Evolutionary conservation across 2,797 vertebrate genomes (phyloP), one percentile per base, ranked within the genome.

Genomic region (Syngnathus rostellatus): DNA sequence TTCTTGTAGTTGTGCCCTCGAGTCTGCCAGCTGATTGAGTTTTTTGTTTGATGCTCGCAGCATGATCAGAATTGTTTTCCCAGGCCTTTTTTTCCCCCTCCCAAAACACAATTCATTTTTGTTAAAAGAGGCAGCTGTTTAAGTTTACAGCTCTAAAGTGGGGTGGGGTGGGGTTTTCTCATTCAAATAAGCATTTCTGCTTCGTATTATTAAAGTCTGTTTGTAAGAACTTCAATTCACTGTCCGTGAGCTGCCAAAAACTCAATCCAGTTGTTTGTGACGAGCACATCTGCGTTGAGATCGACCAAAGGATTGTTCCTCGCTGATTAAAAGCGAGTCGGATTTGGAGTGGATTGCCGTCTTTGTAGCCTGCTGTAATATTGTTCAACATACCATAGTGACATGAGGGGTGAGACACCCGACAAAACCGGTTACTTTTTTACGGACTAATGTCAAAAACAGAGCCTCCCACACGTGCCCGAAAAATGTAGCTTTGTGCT

Each of bases 381-480:
- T 68, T 79, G 69, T 77, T 81, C 74, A 76, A 79, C 63, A 68
- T 62, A 48, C 53, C 25, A 10, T 60, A 62, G 65, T 62, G 63
- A 70, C 75, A 66, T 81, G 71, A 72, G 17, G 61, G 62, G 69
- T 23, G 55, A 68, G 67, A 45, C 68, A 65, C 76, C 57, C 53
- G 60, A 45, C 45, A 21, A 45, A 45, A 62, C 1, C 11, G 63
- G 11, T 68, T 63, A n/a, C 5, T 62, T 40, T 74, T 66, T 72
- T 38, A 55, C 50, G 16, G 61, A 43, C 72, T 81, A 62, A 82
- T 82, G 61, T 77, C 41, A 69, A 76, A 84, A 87, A 55, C 87
- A 84, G 73, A 72, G 46, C 17, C 85, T 68, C 84, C 83, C 67
- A 79, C 83, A 62, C 80, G 77, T 63, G 66, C 66, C 74, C 70